Evolutionary conservation across 2,888 invertebrate species (phyloP).

Genomic region (Kuschelorhynchus macadamiae): DNA sequence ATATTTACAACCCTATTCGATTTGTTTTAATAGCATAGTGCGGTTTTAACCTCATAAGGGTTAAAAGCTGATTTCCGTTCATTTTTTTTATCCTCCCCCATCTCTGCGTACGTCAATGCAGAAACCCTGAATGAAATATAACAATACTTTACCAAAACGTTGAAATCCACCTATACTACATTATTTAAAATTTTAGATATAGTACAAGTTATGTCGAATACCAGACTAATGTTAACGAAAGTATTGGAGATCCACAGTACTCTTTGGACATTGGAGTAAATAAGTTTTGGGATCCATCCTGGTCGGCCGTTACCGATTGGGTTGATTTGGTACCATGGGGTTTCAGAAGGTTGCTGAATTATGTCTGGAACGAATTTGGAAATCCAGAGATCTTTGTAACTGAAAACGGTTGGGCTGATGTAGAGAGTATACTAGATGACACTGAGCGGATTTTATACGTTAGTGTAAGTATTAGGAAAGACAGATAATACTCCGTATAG

Average conservation of each 20-base stretch:
- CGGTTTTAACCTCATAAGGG: too few relatives aligned
- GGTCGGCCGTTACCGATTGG: slow-evolving; percentile 30
- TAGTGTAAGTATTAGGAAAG: slow-evolving; percentile 26
- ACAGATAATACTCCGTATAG: too few relatives aligned
- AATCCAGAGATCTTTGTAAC: slow-evolving; percentile 35
- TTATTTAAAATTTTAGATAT: slow-evolving; percentile 41
- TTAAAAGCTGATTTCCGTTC: too few relatives aligned
- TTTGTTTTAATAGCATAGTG: too few relatives aligned
- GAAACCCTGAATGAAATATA: too few relatives aligned
- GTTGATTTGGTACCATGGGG: slow-evolving; percentile 41
- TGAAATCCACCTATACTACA: too few relatives aligned
- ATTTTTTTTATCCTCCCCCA: too few relatives aligned
- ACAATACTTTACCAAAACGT: too few relatives aligned
- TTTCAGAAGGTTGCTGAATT: slow-evolving; percentile 41
- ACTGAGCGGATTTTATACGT: slow-evolving; percentile 30
- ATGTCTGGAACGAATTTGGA: slow-evolving; percentile 32
- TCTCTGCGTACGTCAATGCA: too few relatives aligned
- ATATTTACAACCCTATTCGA: too few relatives aligned
- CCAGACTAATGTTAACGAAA: slow-evolving; percentile 18
- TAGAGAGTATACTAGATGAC: slow-evolving; percentile 31
- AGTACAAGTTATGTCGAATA: slow-evolving; percentile 25
- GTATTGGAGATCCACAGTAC: slow-evolving; percentile 13
- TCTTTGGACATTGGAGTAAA: slow-evolving; percentile 30
- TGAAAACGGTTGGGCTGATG: slow-evolving; percentile 46
- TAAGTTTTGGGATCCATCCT: slow-evolving; percentile 17